These are phyloP conservation scores for Trypoxylon attenuatum DNA, from an alignment of 2,888 invertebrate genomes.

Conservation along the genomic window DNA sequence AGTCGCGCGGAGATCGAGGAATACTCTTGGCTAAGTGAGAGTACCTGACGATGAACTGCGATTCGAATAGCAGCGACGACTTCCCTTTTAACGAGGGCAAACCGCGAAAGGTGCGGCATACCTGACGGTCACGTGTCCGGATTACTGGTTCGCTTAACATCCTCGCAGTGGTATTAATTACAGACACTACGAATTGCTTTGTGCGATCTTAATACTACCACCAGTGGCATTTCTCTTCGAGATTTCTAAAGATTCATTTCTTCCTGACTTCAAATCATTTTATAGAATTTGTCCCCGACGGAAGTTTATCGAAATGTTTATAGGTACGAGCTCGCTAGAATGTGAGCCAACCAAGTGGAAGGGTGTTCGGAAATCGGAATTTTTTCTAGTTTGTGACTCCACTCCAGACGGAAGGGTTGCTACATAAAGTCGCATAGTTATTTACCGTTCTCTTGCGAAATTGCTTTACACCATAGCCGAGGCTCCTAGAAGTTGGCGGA, in stretches of 20 bases:
- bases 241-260: no score
- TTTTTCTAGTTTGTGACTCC: no score
- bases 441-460: neutral
- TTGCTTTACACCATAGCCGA: neutral
- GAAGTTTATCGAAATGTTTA: no score
- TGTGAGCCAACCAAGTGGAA: no score
- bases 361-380: no score
- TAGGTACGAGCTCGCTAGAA: no score
- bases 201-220: neutral
- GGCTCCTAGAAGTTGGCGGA: neutral
- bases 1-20: constrained; percentile 2
- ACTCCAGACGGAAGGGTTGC: no score
- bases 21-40: neutral
- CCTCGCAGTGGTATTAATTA: constrained; percentile 48
- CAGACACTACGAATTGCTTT: constrained; percentile 27
- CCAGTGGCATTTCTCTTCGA: neutral
- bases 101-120: constrained; percentile 44
- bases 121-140: constrained; percentile 37
- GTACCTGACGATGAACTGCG: neutral
- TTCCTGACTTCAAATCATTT: no score
- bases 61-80: constrained; percentile 7
- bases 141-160: constrained; percentile 37
- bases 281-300: no score
- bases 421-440: neutral
- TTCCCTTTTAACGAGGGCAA: constrained; percentile 38